Evolutionary conservation across 2,113 vertebrate genomes (phyloP).

Genomic region (Clarias batrachus): DNA sequence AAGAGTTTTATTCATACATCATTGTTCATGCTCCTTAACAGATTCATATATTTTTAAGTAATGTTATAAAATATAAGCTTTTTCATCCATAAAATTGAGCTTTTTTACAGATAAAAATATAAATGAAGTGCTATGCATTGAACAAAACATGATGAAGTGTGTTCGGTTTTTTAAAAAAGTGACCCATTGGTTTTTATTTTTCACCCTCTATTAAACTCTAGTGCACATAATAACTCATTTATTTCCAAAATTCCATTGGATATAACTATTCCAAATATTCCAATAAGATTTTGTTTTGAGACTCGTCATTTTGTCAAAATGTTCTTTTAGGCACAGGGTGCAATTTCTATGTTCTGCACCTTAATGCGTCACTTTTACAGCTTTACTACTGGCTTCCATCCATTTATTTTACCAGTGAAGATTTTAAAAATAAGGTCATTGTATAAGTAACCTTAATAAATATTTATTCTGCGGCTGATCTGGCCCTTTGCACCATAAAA

Average conservation of each 20-base stretch:
- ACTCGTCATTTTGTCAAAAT: not conserved
- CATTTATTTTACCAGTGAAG: not conserved
- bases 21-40: not conserved
- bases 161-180: not conserved
- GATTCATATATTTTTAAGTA: not conserved
- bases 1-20: not conserved
- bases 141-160: not conserved
- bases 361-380: not conserved
- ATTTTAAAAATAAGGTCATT: not conserved
- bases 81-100: not conserved
- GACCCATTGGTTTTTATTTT: constrained; percentile 1
- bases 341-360: not conserved
- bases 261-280: not conserved
- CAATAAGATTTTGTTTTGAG: not conserved
- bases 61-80: not conserved
- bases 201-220: not conserved
- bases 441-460: not conserved
- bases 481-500: not conserved
- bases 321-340: not conserved
- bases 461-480: constrained; percentile 15
- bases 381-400: not conserved
- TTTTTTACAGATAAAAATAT: not conserved
- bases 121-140: not conserved
- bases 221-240: not conserved
- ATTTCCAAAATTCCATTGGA: not conserved